Conservation (phyloP, 2,797 vertebrate species). For the Ara ararauna region DNA sequence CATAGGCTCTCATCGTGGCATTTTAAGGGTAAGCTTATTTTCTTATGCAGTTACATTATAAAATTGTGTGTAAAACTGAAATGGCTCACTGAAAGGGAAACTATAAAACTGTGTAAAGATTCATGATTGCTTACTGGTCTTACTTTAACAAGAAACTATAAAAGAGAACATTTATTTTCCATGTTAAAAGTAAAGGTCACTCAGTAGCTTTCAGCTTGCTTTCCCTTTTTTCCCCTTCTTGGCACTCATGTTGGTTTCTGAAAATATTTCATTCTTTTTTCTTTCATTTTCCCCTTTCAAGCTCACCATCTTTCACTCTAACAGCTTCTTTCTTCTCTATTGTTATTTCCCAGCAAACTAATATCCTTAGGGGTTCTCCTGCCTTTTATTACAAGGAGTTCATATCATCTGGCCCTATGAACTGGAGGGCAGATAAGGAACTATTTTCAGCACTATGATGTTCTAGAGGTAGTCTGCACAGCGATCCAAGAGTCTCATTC, state of each 20-base stretch:
- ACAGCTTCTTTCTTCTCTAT: constrained; percentile 59
- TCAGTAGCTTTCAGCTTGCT: constrained; percentile 46
- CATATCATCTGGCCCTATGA: constrained; percentile 69
- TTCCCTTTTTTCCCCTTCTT: constrained; percentile 3
- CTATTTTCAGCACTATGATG: constrained; percentile 43
- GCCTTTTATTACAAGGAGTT: constrained; percentile 70
- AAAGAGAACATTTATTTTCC: constrained; percentile 67
- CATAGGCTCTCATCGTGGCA: not conserved
- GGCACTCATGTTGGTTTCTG: constrained; percentile 15
- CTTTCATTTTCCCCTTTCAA: constrained; percentile 58
- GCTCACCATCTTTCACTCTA: constrained; percentile 56
- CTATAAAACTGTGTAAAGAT: constrained; percentile 35
- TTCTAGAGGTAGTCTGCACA: constrained; percentile 1
- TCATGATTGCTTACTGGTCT: constrained; percentile 40
- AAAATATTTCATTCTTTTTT: constrained; percentile 46
- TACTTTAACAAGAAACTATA: constrained; percentile 66
- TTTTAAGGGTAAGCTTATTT: not conserved
- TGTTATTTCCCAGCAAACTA: constrained; percentile 63
- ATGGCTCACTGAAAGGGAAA: constrained; percentile 34
- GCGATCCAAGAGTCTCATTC: not conserved
- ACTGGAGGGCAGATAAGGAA: constrained; percentile 69
- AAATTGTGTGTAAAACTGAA: constrained; percentile 50
- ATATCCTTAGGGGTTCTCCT: constrained; percentile 59
- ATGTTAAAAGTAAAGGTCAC: constrained; percentile 69
- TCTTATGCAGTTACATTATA: constrained; percentile 17